Evolutionary conservation across 2,888 invertebrate species (phyloP).

Genomic region (Lamproptera curius): DNA sequence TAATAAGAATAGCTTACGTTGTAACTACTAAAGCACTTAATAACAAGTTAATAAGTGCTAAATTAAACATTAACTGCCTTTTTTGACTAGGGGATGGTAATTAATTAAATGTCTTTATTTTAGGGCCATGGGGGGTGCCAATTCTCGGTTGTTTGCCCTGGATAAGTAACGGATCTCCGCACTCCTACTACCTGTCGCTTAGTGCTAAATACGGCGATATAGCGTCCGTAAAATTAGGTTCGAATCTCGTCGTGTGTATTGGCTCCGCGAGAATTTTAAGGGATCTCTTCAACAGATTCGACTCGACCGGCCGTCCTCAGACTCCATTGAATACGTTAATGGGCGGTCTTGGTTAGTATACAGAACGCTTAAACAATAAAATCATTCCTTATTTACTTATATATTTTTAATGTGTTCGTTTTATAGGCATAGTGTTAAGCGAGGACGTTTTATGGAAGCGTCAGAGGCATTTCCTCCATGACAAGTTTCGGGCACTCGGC

Average conservation of each 20-base stretch:
- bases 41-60: not conserved
- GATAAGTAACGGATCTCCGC: conserved; percentile 84
- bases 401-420: conserved; percentile 11
- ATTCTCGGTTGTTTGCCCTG: conserved; percentile 86
- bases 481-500: conserved; percentile 87
- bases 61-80: too few relatives aligned
- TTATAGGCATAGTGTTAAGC: conserved; percentile 49
- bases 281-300: conserved; percentile 86
- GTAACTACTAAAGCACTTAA: not conserved
- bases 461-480: conserved; percentile 88
- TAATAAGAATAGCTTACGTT: not conserved
- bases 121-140: conserved; percentile 90
- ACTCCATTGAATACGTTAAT: conserved; percentile 88
- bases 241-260: conserved; percentile 86
- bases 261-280: conserved; percentile 87
- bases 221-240: conserved; percentile 85
- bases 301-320: conserved; percentile 88
- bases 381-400: too few relatives aligned
- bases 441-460: conserved; percentile 91
- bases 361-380: too few relatives aligned
- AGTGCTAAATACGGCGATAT: conserved; percentile 87
- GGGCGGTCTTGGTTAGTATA: conserved; percentile 86
- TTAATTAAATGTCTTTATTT: too few relatives aligned
- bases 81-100: too few relatives aligned
- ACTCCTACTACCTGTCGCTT: conserved; percentile 83